phyloP scores from a whole-genome alignment of 2,797 vertebrate species.

The Diglossa cyanea region DNA sequence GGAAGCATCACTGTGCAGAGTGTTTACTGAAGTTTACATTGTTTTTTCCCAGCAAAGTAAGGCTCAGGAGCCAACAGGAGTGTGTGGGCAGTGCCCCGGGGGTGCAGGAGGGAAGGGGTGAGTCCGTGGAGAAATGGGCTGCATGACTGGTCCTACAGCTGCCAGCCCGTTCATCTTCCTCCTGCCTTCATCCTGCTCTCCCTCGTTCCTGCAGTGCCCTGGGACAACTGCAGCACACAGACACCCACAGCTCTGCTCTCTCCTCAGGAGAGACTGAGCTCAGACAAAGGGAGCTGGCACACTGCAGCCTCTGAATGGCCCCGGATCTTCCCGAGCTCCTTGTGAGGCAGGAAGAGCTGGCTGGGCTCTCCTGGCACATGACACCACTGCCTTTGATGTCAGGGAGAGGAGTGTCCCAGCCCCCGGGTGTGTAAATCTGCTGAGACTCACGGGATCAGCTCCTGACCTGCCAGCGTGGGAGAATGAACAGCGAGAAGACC shows the following conservation, averaged over 20 bases:
- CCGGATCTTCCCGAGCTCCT: neutral
- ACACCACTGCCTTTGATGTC: neutral
- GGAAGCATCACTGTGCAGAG: neutral
- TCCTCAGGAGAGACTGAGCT: neutral
- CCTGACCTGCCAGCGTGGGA: neutral
- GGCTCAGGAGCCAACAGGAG: neutral
- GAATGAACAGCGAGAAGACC: neutral
- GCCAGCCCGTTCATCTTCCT: neutral
- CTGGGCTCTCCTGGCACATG: neutral
- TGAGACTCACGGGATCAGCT: neutral
- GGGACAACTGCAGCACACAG: rapidly evolving
- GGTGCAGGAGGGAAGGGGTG: neutral
- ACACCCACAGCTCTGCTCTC: neutral
- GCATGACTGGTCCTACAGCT: neutral
- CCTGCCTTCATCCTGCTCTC: neutral
- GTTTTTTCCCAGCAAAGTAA: neutral
- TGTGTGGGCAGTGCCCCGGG: neutral
- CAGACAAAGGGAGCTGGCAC: neutral
- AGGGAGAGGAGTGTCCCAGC: neutral
- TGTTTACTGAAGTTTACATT: neutral
- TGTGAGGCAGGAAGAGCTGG: neutral
- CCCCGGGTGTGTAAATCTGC: neutral
- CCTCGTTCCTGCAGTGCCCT: neutral
- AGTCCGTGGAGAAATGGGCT: neutral
- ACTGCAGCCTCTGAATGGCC: rapidly evolving